These are phyloP conservation scores for Helicoverpa assulta DNA, from an alignment of 2,888 invertebrate species.

Conservation along the genomic window DNA sequence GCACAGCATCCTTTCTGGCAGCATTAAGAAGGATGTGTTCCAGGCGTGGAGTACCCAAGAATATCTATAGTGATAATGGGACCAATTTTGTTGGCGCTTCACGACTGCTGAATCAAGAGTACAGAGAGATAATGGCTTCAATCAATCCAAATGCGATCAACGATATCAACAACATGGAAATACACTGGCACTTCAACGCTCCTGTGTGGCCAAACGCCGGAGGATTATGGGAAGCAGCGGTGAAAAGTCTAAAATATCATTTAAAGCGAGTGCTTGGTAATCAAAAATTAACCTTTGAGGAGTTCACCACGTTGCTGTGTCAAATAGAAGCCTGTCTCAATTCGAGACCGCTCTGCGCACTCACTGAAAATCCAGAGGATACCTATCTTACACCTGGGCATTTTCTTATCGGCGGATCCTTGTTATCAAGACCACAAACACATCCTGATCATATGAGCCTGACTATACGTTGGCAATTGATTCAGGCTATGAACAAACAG, in stretches of 20 bases:
- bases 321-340: conserved; percentile 8
- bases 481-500: background rate
- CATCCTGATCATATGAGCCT: background rate
- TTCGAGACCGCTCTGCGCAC: background rate
- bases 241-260: conserved; percentile 5
- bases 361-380: conserved; percentile 1
- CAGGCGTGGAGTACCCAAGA: conserved; percentile 7
- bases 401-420: conserved; percentile 2
- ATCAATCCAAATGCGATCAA: background rate
- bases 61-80: conserved; percentile 14
- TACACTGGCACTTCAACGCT: conserved; percentile 11
- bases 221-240: background rate
- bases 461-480: background rate
- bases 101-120: background rate
- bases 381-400: conserved; percentile 2
- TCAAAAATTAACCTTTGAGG: background rate
- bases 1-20: conserved; percentile 9
- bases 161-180: background rate
- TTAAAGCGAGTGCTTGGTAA: conserved; percentile 1
- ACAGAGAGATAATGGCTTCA: background rate
- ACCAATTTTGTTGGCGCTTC: conserved; percentile 15
- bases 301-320: conserved; percentile 3
- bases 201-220: background rate
- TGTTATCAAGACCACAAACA: background rate
- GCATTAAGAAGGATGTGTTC: conserved; percentile 6